Evolutionary conservation across 2,888 invertebrate genomes (phyloP).

Genomic region (Actias luna): DNA sequence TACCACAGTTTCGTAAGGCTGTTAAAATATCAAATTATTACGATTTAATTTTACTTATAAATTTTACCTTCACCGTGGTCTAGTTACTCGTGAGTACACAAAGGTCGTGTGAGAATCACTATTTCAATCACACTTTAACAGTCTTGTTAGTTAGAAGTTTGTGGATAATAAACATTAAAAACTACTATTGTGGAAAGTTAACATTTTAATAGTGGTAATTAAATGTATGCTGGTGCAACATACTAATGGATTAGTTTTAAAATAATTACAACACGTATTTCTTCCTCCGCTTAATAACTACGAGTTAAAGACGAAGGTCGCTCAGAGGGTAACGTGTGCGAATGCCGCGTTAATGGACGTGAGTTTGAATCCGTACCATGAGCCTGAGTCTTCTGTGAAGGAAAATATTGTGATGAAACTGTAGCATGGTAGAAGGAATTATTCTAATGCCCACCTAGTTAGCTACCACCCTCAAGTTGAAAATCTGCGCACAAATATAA

Average conservation of each 20-base stretch:
- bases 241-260: background rate
- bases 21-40: background rate
- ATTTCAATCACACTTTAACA: background rate
- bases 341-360: too few relatives aligned
- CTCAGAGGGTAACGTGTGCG: too few relatives aligned
- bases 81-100: background rate
- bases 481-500: too few relatives aligned
- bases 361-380: too few relatives aligned
- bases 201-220: background rate
- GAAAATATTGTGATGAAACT: too few relatives aligned
- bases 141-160: background rate
- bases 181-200: background rate
- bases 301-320: too few relatives aligned
- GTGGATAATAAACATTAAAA: slow-evolving; percentile 1
- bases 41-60: background rate
- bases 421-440: too few relatives aligned
- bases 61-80: slow-evolving; percentile 10
- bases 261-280: background rate
- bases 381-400: too few relatives aligned
- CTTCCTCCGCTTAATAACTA: background rate
- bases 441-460: too few relatives aligned
- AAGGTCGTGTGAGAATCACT: slow-evolving; percentile 11
- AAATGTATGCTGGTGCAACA: background rate
- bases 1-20: background rate
- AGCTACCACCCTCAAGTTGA: too few relatives aligned